phyloP scores from a whole-genome alignment of 2,888 invertebrate species.

The Acleris literana region DNA sequence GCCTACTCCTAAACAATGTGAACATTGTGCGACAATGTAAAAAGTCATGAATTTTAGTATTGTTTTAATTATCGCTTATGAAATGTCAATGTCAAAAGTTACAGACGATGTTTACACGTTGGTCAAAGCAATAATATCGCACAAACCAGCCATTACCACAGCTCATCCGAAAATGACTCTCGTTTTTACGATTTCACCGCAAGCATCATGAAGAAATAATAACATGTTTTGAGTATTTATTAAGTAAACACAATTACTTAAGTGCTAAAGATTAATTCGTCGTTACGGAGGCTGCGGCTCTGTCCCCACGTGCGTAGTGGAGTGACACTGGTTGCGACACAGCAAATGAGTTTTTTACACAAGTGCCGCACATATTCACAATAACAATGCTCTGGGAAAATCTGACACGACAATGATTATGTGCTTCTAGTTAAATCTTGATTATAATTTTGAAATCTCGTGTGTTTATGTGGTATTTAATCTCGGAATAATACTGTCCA shows the following conservation, averaged over 20 bases:
- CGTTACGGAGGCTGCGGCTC: conserved; percentile 17
- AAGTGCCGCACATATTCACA: conserved; percentile 60
- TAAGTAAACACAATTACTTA: conserved; percentile 22
- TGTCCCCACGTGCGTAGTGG: conserved; percentile 19
- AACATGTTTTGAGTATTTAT: conserved; percentile 15
- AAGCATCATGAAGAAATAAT: conserved; percentile 20
- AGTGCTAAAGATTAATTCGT: conserved; percentile 22
- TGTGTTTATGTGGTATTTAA: conserved; percentile 45
- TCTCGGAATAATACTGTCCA: conserved; percentile 27
- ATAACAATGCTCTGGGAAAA: conserved; percentile 74
- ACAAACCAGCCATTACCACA: conserved; percentile 10
- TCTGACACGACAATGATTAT: conserved; percentile 61
- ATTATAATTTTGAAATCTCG: conserved; percentile 64
- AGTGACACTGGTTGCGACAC: conserved; percentile 59
- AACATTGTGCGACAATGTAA: too few relatives aligned
- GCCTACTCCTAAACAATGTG: too few relatives aligned
- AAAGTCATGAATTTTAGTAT: too few relatives aligned
- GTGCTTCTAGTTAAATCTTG: conserved; percentile 55
- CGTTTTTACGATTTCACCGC: conserved; percentile 21
- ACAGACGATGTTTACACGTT: conserved; percentile 2
- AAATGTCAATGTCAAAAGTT: not conserved
- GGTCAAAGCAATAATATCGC: not conserved
- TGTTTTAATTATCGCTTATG: too few relatives aligned
- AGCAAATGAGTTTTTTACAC: conserved; percentile 65
- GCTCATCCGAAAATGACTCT: conserved; percentile 13